These are phyloP conservation scores for Cepaea nemoralis DNA, from an alignment of 1,140 invertebrate species.

Conservation along the genomic window DNA sequence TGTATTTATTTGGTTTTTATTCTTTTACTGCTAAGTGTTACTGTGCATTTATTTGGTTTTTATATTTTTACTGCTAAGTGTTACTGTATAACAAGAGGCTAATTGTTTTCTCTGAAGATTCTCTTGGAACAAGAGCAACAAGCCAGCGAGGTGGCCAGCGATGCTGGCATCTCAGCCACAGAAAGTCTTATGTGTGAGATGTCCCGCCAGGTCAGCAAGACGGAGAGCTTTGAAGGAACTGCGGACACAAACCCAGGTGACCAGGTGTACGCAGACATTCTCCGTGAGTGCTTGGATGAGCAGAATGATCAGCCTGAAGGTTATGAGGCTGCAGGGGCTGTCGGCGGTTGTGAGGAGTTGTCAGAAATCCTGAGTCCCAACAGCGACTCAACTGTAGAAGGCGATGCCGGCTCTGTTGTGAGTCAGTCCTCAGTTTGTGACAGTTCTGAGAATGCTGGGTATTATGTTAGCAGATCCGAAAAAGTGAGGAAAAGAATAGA, in stretches of 20 bases:
- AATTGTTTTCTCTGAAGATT: too few species aligned
- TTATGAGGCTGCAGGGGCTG: not conserved
- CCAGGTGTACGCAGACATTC: slow-evolving; percentile 48
- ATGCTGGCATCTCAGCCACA: slow-evolving; percentile 57
- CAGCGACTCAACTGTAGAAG: slow-evolving; percentile 21
- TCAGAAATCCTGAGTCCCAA: slow-evolving; percentile 8
- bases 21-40: too few species aligned
- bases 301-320: not conserved
- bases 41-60: too few species aligned
- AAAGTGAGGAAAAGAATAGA: not conserved
- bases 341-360: slow-evolving; percentile 15
- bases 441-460: not conserved
- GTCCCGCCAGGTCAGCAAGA: slow-evolving; percentile 66
- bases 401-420: not conserved
- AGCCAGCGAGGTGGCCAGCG: slow-evolving; percentile 51
- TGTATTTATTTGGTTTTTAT: too few species aligned
- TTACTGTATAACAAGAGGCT: too few species aligned
- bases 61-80: too few species aligned
- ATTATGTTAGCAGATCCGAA: not conserved
- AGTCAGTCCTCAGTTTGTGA: not conserved
- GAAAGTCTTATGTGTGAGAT: slow-evolving; percentile 64
- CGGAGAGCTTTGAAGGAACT: slow-evolving; percentile 61
- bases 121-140: slow-evolving; percentile 36
- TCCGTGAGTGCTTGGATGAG: slow-evolving; percentile 1
- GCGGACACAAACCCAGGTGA: slow-evolving; percentile 45